A percentile compares a stretch with the other conserved stretches of the same genome.
Conservation (phyloP, 1,140 invertebrate genomes). For the Cephus cinctus region DNA sequence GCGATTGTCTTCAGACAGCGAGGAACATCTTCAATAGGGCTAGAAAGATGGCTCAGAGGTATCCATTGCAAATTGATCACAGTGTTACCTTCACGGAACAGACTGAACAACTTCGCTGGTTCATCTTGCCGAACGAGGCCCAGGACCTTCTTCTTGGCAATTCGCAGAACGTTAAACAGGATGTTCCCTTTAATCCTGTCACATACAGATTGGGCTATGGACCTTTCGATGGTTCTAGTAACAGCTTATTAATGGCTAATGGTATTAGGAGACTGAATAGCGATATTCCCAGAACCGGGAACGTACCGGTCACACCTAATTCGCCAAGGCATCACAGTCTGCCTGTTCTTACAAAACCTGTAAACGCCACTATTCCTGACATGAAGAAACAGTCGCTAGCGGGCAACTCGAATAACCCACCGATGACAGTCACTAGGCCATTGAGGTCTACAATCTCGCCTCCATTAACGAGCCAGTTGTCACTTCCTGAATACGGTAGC, state of each 20-base stretch:
- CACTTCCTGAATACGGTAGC: conserved; percentile 3
- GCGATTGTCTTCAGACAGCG: conserved; percentile 76
- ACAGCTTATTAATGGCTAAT: conserved; percentile 12
- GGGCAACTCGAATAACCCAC: neutral
- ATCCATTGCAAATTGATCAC: conserved; percentile 70
- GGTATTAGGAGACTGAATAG: conserved; percentile 48
- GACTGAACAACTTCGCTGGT: conserved; percentile 76
- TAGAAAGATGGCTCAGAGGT: conserved; percentile 72
- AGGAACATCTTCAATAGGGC: conserved; percentile 76
- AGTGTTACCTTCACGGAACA: conserved; percentile 66
- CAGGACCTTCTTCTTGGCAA: conserved; percentile 71
- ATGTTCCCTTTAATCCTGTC: conserved; percentile 70
- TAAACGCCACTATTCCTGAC: neutral
- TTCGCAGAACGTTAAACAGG: conserved; percentile 72
- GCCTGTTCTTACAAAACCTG: conserved; percentile 32
- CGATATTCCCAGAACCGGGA: conserved; percentile 41
- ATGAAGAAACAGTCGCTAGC: neutral
- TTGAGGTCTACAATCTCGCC: neutral
- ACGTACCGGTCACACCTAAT: conserved; percentile 26
- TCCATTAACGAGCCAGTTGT: conserved; percentile 9
- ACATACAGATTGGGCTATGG: conserved; percentile 23
- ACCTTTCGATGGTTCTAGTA: conserved; percentile 26
- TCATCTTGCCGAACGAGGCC: conserved; percentile 77
- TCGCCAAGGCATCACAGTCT: conserved; percentile 50
- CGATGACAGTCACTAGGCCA: neutral